Conservation (phyloP, 2,888 invertebrate genomes). For the Cecidostiba fungosa region DNA sequence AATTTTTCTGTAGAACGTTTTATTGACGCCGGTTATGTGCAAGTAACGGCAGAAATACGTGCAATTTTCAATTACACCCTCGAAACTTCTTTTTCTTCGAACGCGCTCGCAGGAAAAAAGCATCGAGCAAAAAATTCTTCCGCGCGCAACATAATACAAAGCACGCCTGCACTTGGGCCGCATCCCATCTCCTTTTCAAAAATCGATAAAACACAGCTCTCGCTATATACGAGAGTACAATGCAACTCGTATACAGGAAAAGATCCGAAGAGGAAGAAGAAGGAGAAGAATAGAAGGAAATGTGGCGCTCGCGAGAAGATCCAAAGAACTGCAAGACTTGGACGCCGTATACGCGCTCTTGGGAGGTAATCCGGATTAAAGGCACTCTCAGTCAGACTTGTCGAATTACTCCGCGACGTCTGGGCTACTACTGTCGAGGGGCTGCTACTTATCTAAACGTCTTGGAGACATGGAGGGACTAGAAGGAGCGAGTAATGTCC, state of each 20-base stretch:
- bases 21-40: no score
- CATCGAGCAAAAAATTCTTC: no score
- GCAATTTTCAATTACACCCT: no score
- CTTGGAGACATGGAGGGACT: slow-evolving; percentile 41
- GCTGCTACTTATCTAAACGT: slow-evolving; percentile 58
- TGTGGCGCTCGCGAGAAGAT: background rate
- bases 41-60: no score
- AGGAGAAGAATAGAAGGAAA: background rate
- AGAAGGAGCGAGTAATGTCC: slow-evolving; percentile 39
- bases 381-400: slow-evolving; percentile 67
- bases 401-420: slow-evolving; percentile 65
- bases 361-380: slow-evolving; percentile 68
- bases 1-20: no score
- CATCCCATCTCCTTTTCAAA: background rate
- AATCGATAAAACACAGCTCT: background rate
- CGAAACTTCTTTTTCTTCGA: no score
- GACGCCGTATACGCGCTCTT: no score
- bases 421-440: background rate
- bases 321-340: no score
- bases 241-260: background rate
- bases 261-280: no score
- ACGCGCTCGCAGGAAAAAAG: no score
- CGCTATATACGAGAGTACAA: background rate
- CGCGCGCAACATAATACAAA: no score
- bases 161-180: background rate